Percentiles rank a stretch among this genome's conserved stretches.
phyloP scores from a whole-genome alignment of 2,888 invertebrate species.

The Drosophila infuscata region DNA sequence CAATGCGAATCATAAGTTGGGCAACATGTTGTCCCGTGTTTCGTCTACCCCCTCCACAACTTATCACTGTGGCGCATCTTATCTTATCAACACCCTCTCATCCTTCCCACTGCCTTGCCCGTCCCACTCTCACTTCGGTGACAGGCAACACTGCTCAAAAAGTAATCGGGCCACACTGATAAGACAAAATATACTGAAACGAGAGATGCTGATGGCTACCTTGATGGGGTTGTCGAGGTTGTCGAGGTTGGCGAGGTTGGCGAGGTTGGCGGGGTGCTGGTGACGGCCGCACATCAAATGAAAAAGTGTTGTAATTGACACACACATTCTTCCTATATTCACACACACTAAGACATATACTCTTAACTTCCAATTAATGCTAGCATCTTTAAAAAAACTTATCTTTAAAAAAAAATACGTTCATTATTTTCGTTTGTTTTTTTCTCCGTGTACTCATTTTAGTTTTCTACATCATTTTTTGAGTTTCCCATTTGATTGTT shows the following conservation, averaged over 20 bases:
- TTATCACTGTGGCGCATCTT: slow-evolving; percentile 20
- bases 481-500: background rate
- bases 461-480: background rate
- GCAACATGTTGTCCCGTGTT: slow-evolving; percentile 42
- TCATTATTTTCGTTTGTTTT: background rate
- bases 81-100: slow-evolving; percentile 55
- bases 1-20: slow-evolving; percentile 76
- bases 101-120: background rate
- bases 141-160: slow-evolving; percentile 13
- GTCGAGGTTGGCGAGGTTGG: background rate
- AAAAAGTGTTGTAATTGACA: slow-evolving; percentile 74
- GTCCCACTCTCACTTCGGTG: background rate
- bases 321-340: slow-evolving; percentile 63
- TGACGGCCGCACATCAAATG: slow-evolving; percentile 39
- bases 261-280: background rate
- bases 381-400: background rate
- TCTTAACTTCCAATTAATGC: slow-evolving; percentile 29
- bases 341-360: background rate
- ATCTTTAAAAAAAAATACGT: background rate
- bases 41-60: background rate
- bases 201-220: slow-evolving; percentile 36
- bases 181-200: slow-evolving; percentile 12
- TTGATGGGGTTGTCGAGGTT: background rate
- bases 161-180: slow-evolving; percentile 21
- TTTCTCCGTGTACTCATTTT: background rate